A percentile compares a stretch with the other conserved stretches of the same genome.
phyloP scores from a whole-genome alignment of 1,140 invertebrate species.

The Aphelenchoides besseyi region DNA sequence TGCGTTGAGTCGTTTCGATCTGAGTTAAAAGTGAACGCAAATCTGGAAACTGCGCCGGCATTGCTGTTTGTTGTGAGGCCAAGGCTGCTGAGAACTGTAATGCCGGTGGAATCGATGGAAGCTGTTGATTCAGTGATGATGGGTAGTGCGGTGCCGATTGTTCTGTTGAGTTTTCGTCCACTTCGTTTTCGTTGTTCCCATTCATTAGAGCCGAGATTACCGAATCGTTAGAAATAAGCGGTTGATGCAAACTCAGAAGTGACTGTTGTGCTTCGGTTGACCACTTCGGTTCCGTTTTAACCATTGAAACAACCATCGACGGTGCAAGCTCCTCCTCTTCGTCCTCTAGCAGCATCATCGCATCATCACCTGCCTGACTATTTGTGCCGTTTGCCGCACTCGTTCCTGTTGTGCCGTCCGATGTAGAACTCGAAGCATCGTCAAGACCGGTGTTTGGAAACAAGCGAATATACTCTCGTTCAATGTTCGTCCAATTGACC shows the following conservation, averaged over 20 bases:
- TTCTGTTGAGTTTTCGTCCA: background rate
- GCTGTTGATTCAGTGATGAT: background rate
- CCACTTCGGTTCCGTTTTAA: conserved; percentile 14
- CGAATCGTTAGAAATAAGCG: background rate
- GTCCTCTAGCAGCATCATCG: conserved; percentile 3
- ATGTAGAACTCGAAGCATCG: background rate
- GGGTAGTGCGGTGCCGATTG: background rate
- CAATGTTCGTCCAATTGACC: conserved; percentile 23
- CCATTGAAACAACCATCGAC: conserved; percentile 1
- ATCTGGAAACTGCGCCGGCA: background rate
- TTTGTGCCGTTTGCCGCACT: background rate
- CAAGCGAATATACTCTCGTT: conserved; percentile 15
- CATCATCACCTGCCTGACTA: background rate
- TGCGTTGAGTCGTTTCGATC: conserved; percentile 4
- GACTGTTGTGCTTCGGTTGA: background rate
- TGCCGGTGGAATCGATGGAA: background rate
- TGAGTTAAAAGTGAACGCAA: conserved; percentile 8
- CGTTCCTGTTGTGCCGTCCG: background rate
- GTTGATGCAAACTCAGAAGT: background rate
- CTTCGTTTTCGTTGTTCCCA: background rate
- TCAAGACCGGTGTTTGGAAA: conserved; percentile 7
- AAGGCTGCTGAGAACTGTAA: background rate
- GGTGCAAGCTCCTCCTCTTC: background rate
- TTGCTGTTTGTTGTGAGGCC: background rate
- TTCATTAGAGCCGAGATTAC: background rate